Percentiles rank a stretch among this genome's conserved stretches.
phyloP scores from a whole-genome alignment of 2,888 invertebrate genomes.

The Xanthorhoe spadicearia region DNA sequence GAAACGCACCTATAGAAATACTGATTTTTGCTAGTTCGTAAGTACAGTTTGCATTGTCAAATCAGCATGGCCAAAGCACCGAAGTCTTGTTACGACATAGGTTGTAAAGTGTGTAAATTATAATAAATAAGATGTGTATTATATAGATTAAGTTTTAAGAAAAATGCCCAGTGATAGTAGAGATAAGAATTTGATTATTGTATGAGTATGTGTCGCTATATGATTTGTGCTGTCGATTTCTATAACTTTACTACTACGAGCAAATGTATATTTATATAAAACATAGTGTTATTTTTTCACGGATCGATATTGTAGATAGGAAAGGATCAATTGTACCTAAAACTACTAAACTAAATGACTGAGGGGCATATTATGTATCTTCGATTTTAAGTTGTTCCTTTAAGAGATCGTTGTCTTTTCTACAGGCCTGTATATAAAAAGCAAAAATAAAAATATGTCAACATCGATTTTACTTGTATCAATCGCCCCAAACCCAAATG shows the following conservation, averaged over 20 bases:
- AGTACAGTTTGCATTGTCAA: conserved; percentile 49
- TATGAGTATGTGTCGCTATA: conserved; percentile 61
- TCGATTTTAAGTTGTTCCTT: conserved; percentile 76
- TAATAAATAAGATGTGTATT: conserved; percentile 54
- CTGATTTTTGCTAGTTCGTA: conserved; percentile 43
- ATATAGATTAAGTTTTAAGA: conserved; percentile 68
- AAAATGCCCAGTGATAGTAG: conserved; percentile 83
- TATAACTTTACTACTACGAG: conserved; percentile 55
- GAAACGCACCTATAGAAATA: conserved; percentile 23
- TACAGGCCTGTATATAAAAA: conserved; percentile 82
- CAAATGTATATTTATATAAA: conserved; percentile 59
- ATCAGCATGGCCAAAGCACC: conserved; percentile 80
- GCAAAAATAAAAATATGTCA: conserved; percentile 68
- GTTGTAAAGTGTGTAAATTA: conserved; percentile 77
- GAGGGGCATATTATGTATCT: conserved; percentile 70
- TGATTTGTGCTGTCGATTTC: conserved; percentile 69
- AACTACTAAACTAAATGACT: conserved; percentile 70
- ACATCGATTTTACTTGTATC: conserved; percentile 48
- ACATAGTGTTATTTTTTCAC: conserved; percentile 77
- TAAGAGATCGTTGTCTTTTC: conserved; percentile 78
- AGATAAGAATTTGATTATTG: conserved; percentile 69
- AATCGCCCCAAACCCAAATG: conserved; percentile 3
- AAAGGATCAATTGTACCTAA: conserved; percentile 58
- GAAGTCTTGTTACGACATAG: conserved; percentile 69
- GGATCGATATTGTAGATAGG: conserved; percentile 61